These are phyloP conservation scores for Drosophila seguyi DNA, from an alignment of 1,140 invertebrate species.

Conservation along the genomic window DNA sequence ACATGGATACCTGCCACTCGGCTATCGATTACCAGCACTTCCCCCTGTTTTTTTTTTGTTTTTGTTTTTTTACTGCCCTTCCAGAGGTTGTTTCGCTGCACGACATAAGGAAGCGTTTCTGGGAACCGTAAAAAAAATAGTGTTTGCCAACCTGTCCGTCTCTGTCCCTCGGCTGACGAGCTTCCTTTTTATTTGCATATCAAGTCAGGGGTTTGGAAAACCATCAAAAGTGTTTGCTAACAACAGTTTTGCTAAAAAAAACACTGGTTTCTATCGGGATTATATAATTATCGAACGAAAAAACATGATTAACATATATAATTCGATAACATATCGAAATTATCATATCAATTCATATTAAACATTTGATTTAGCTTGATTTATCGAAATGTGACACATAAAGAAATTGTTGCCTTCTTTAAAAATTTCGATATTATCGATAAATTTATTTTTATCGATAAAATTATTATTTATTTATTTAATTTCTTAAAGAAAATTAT, in stretches of 20 bases:
- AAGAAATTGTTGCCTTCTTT: too few relatives aligned
- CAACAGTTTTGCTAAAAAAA: neutral
- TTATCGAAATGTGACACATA: too few relatives aligned
- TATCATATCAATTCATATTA: too few relatives aligned
- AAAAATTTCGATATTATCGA: too few relatives aligned
- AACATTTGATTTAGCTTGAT: too few relatives aligned
- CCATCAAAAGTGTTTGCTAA: neutral
- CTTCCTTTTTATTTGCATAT: conserved; percentile 20
- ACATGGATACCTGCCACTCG: conserved; percentile 50
- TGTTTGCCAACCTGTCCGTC: conserved; percentile 7
- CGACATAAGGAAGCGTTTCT: conserved; percentile 17
- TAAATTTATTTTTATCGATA: too few relatives aligned
- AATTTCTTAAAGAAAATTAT: too few relatives aligned
- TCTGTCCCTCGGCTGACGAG: neutral
- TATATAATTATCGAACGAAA: neutral
- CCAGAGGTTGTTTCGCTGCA: conserved; percentile 8
- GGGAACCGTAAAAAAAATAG: neutral
- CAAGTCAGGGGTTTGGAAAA: neutral
- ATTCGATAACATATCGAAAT: neutral
- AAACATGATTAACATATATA: neutral
- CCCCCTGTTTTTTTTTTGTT: conserved; percentile 10
- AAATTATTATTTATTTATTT: too few relatives aligned
- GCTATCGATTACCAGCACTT: conserved; percentile 50
- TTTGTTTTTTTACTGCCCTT: neutral
- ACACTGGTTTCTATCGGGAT: neutral